Evolutionary conservation across 35 echinoderm and acorn worm genomes (phyloP), one percentile per base, ranked within the genome.

Genomic region (Lytechinus variegatus): DNA sequence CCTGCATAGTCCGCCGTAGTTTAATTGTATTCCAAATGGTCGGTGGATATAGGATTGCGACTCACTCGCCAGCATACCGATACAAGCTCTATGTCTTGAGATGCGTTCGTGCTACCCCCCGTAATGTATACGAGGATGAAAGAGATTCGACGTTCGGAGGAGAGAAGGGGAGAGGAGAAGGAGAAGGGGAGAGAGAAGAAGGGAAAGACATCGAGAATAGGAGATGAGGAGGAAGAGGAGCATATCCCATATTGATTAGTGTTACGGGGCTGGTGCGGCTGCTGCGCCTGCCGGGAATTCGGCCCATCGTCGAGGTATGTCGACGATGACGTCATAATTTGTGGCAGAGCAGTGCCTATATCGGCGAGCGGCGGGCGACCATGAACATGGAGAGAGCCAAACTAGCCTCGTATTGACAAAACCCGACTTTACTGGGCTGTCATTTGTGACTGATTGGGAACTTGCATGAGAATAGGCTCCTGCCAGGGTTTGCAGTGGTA

Each of bases 231-330:
- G 14, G 66, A 79, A 79, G 66, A 79, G n/a, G 66, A 79, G 66
- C 66, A 24, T 79, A 79, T 79, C 66, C 66, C 66, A 79, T 79
- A 79, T 79, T 79, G 66, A 79, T 79, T 79, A 79, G 66, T 79
- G 66, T 79, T 79, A 79, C 66, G 66, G 66, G 66, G 66, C 66
- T 79, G 66, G 19, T 24, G 66, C 21, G 66, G 66, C 66, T 79
- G 66, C 66, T 79, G 16, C 66, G 66, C 66, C 66, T 79, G 21
- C 16, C 66, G 66, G 66, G 66, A 79, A 79, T 79, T 79, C 66
- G 66, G 66, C 19, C 66, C 66, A 79, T 79, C 66, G 66, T 24
- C 66, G 66, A 79, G 66, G 66, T 79, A 79, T 79, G 66, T 24
- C 66, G 66, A 79, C 66, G 3, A 79, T 79, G 66, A 79, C 66